phyloP scores from a whole-genome alignment of 2,113 vertebrate genomes.

The Amphiprion percula region DNA sequence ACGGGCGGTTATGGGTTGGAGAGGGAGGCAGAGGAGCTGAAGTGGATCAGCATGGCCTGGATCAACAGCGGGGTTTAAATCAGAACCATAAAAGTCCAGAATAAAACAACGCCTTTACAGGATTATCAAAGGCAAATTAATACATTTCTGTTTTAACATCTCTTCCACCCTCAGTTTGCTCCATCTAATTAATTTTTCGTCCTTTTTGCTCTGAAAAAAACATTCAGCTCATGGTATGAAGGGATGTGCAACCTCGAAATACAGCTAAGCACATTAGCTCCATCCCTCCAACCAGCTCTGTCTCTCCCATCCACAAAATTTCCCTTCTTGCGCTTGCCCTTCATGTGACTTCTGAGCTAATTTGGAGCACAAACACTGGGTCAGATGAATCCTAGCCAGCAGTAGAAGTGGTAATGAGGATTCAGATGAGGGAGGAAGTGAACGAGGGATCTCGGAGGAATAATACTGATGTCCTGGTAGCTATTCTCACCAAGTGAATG shows the following conservation, averaged over 20 bases:
- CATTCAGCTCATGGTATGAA: conserved; percentile 35
- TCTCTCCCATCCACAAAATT: conserved; percentile 46
- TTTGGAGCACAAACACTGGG: conserved; percentile 65
- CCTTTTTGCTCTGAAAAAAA: conserved; percentile 28
- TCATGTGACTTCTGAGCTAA: conserved; percentile 70
- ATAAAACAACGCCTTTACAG: conserved; percentile 23
- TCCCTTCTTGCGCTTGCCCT: conserved; percentile 55
- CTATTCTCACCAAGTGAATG: neutral
- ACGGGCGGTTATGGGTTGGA: conserved; percentile 2
- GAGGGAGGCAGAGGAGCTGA: conserved; percentile 12
- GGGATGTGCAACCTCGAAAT: conserved; percentile 41
- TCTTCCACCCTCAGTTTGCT: conserved; percentile 31
- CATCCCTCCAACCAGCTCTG: conserved; percentile 27
- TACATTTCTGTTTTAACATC: conserved; percentile 30
- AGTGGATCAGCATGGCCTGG: conserved; percentile 22
- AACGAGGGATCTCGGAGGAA: conserved; percentile 40
- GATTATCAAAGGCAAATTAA: conserved; percentile 33
- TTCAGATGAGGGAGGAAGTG: conserved; percentile 42
- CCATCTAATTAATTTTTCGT: conserved; percentile 54
- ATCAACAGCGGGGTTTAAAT: conserved; percentile 16
- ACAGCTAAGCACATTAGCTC: conserved; percentile 51
- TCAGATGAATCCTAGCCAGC: conserved; percentile 56
- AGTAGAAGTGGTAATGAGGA: conserved; percentile 61
- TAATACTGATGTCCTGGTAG: conserved; percentile 17
- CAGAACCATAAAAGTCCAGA: neutral